Percentiles rank a stretch among this genome's conserved stretches.
Conservation (phyloP, 1,140 invertebrate species). For the Drosophila kepulauana region DNA sequence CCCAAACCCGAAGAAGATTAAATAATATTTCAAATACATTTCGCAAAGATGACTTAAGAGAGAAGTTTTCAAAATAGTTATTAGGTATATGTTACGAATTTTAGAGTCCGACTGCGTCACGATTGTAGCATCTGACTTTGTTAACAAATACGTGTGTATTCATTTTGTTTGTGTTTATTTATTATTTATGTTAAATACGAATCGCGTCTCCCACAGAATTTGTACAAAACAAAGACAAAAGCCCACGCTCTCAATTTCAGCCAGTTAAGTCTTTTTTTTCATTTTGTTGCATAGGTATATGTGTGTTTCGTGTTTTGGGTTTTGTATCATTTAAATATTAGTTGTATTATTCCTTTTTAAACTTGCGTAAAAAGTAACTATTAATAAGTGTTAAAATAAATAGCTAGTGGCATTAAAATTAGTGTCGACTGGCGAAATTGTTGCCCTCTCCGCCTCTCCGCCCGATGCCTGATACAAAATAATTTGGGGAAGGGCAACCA, state of each 20-base stretch:
- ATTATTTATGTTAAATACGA: slow-evolving; percentile 40
- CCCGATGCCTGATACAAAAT: slow-evolving; percentile 13
- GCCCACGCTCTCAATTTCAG: slow-evolving; percentile 28
- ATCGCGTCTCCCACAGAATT: slow-evolving; percentile 38
- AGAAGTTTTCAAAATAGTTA: slow-evolving; percentile 29
- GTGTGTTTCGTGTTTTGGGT: slow-evolving; percentile 39
- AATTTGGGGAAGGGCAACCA: slow-evolving; percentile 40
- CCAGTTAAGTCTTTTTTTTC: slow-evolving; percentile 72
- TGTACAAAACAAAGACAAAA: slow-evolving; percentile 47
- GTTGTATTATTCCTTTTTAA: slow-evolving; percentile 75
- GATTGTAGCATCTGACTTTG: slow-evolving; percentile 56
- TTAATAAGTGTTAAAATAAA: slow-evolving; percentile 82
- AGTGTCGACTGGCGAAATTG: slow-evolving; percentile 73
- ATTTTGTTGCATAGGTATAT: slow-evolving; percentile 60
- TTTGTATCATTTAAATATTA: slow-evolving; percentile 65
- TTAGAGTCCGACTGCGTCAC: slow-evolving; percentile 60
- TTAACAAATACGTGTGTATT: slow-evolving; percentile 29
- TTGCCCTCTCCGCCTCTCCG: slow-evolving; percentile 40
- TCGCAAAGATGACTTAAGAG: slow-evolving; percentile 31
- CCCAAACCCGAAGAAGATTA: slow-evolving; percentile 24
- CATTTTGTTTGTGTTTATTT: slow-evolving; percentile 24
- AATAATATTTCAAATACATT: slow-evolving; percentile 47
- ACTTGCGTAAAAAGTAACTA: slow-evolving; percentile 80
- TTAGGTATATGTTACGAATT: slow-evolving; percentile 28
- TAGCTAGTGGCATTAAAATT: slow-evolving; percentile 83